Base-by-base conservation (phyloP, 1,140 invertebrate species). In the Choristoneura fumiferana region DNA sequence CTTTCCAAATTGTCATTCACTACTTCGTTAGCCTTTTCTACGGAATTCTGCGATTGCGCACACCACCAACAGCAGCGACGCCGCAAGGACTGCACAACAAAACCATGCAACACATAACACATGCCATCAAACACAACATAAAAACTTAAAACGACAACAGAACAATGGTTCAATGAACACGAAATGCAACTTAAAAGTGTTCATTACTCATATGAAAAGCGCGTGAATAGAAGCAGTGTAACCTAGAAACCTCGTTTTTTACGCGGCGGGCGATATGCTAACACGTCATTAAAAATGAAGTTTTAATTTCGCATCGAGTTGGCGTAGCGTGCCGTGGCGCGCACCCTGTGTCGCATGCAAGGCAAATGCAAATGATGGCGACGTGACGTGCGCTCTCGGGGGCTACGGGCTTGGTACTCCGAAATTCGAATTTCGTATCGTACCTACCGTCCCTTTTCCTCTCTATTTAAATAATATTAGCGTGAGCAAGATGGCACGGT, bases 201-300 rank as follows among this genome's bases (percentile, higher is more conserved):
- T 54, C 45, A 54, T 59, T 52, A 62, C 18, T 34, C 39, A 53
- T 55, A 36, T 49, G 38, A 63, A 61, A 63, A 54, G 57, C 40
- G 60, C 49, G 53, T 61, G 45, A 65, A 57, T 55, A 49, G 54
- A 63, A 56, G 43, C 43, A 71, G 67, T 49, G 57, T 62, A 62
- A 74, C 60, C 62, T 58, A 63, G 43, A 73, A 63, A 60, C 63
- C 55, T 38, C 38, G 22, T 67, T 61, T 58, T 55, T 61, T 49
- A 39, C 40, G 36, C 29, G 61, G 52, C 38, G 66, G 38, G 58
- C 64, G 67, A 72, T 78, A 79, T 75, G 78, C 65, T 73, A 78
- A 77, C 74, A 79, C 69, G 69, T 83, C 77, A 84, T 86, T 84
- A 84, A 86, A 86, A 73, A 83, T 86, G 76, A 80, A 87, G 74